Base-by-base conservation (phyloP, 1,140 invertebrate species). In the Papilio glaucus region DNA sequence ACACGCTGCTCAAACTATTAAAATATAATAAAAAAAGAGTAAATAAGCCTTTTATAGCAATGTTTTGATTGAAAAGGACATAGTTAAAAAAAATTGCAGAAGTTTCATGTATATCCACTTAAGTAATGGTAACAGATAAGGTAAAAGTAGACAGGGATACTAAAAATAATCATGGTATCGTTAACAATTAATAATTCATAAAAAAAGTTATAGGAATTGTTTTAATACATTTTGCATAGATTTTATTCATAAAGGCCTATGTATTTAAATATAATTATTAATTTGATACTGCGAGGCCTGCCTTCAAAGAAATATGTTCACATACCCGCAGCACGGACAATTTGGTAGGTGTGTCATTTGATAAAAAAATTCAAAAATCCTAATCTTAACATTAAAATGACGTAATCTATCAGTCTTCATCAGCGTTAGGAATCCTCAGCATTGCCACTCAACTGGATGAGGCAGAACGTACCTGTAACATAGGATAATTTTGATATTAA, bases 321-420 rank as follows among this genome's bases (percentile, higher is more conserved):
- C 49, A 26, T 39, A 13, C 37, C 39, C 21, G 63, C 63, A 39
- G 63, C 21, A n/a, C 18, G 61, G 33, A 37, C 33, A 18, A 29
- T 26, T 29, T 13, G 33, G n/a, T 15, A 9, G 49, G 21, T 53
- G 49, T 53, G 49, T 53, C 49, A 53, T 53, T 15, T 53, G 49
- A 12, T 53, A 4, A 53, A 53, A 72, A 75, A 77, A 74, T 79
- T 76, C 67, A 80, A 75, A 74, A 71, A 78, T 67, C 76, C 72
- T 82, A 81, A 71, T 72, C 78, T 85, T 80, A 62, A 77, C 42
- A 80, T 77, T 80, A 85, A 82, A 83, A 84, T 42, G 75, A 74
- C 71, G 61, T 84, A 84, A 81, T 84, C 87, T 91, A 90, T 90
- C 89, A 90, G 89, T 91, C 89, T 91, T 89, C 57, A 80, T 76